Evolutionary conservation across 1,140 invertebrate species (phyloP), one percentile per base, ranked within the genome.

Genomic region (Drosophila ohnishii): DNA sequence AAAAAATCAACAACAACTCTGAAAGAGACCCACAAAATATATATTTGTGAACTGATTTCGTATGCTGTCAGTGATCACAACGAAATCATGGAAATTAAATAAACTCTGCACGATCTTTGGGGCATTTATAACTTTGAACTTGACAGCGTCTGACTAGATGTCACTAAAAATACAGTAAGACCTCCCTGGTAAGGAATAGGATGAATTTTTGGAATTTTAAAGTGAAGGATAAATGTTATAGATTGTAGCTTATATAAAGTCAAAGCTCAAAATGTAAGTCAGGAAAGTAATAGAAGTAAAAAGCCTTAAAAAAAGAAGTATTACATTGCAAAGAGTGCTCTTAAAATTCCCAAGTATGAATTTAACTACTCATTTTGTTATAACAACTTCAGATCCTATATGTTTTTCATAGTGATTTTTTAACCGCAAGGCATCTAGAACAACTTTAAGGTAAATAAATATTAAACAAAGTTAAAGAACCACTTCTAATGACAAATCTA

Each of bases 41-140:
- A 66, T 30, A 65, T 61, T 74, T 70, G 32, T 66, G 39, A 44
- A 60, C 65, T 66, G 76, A 79, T 83, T 84, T 75, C 44, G 80
- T 83, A 83, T 83, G 80, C 80, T 39, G 62, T 25, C 72, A 55
- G 73, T 59, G 50, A 61, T 66, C 44, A 44, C 48, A 71, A 50
- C 64, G 42, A 69, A 70, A 48, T 59, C 65, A 77, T 62, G 62
- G 51, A 82, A 83, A 85, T 84, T 77, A 80, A 80, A 84, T 69
- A 84, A 84, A 85, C 81, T 80, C 77, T 55, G 81, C 81, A 84
- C 78, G 81, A 75, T 75, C 64, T 32, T 35, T 48, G 73, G 73
- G 67, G 63, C 81, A 85, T 86, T 85, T 85, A 85, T 85, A 81
- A 81, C 82, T 85, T 85, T 85, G 82, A 85, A 85, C 82, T 85